Percentiles rank a stretch among this genome's conserved stretches.
Evolutionary conservation across 1,140 invertebrate genomes (phyloP).

Genomic region (Drosophila pseudoobscura): DNA sequence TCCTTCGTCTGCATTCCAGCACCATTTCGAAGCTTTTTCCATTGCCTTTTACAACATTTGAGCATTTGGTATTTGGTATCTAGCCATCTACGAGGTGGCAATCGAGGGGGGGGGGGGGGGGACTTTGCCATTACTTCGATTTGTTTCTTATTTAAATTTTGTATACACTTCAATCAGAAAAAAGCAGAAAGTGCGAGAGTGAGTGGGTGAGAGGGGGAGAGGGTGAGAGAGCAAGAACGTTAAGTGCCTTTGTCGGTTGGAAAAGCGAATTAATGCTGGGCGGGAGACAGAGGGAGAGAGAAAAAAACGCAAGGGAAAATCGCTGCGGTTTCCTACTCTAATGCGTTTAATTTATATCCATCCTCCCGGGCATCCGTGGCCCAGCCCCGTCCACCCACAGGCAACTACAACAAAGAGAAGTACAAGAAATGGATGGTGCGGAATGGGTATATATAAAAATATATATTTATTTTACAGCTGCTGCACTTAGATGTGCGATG

Average conservation of each 20-base stretch:
- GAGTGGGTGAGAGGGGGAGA: conserved; percentile 5
- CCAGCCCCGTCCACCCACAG: background rate
- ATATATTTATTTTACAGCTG: conserved; percentile 81
- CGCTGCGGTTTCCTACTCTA: conserved; percentile 78
- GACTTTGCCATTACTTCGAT: conserved; percentile 68
- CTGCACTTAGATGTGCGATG: conserved; percentile 73
- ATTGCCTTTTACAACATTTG: conserved; percentile 67
- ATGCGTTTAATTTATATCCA: conserved; percentile 78
- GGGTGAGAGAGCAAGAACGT: conserved; percentile 29
- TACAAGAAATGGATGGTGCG: conserved; percentile 37
- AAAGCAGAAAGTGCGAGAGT: background rate
- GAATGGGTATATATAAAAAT: conserved; percentile 67
- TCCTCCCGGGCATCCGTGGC: conserved; percentile 25
- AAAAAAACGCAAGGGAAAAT: conserved; percentile 47
- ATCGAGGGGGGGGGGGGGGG: background rate
- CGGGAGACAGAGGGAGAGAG: background rate
- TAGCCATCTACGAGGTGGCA: conserved; percentile 3
- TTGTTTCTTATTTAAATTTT: conserved; percentile 82
- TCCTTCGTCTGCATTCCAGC: conserved; percentile 17
- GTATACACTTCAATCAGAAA: conserved; percentile 52
- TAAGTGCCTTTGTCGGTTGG: conserved; percentile 76
- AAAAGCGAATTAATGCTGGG: conserved; percentile 72
- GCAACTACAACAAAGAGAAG: conserved; percentile 61
- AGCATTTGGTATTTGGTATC: conserved; percentile 75
- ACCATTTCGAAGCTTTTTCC: conserved; percentile 13